phyloP scores from a whole-genome alignment of 2,113 vertebrate genomes.

The Rhegmatorhina hoffmannsi region DNA sequence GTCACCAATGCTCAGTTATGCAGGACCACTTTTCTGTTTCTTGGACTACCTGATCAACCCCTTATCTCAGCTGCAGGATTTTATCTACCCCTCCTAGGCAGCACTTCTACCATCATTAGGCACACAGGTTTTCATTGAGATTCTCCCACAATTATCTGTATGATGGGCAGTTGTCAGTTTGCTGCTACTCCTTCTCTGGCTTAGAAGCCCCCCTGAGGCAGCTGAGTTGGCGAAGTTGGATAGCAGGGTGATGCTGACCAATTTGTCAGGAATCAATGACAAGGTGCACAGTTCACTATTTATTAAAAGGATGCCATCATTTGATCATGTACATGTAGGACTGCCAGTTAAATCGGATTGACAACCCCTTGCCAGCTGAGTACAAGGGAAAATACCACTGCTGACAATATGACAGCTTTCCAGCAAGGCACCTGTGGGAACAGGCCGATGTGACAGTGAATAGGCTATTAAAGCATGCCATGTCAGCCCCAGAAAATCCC shows the following conservation, averaged over 20 bases:
- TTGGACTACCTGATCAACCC: background rate
- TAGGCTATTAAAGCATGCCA: background rate
- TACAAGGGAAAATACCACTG: background rate
- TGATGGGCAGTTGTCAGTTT: background rate
- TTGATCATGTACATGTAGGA: background rate
- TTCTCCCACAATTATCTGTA: background rate
- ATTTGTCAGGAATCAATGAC: background rate
- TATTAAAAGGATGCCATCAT: background rate
- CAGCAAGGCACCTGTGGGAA: background rate
- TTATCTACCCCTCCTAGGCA: background rate
- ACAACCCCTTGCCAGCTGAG: background rate
- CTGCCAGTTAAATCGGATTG: background rate
- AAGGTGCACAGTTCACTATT: background rate
- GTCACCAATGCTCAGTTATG: background rate
- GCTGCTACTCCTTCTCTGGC: background rate
- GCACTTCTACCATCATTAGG: background rate
- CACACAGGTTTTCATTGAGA: accelerated
- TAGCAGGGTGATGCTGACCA: accelerated
- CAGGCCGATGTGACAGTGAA: background rate
- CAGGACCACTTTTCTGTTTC: background rate
- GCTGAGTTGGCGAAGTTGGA: background rate
- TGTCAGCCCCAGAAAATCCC: background rate
- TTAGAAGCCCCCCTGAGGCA: background rate
- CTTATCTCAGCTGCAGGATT: background rate
- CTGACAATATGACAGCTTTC: slow-evolving; percentile 42